A percentile compares a stretch with the other conserved stretches of the same genome.
phyloP scores from a whole-genome alignment of 2,113 vertebrate species.

The Nestor notabilis region DNA sequence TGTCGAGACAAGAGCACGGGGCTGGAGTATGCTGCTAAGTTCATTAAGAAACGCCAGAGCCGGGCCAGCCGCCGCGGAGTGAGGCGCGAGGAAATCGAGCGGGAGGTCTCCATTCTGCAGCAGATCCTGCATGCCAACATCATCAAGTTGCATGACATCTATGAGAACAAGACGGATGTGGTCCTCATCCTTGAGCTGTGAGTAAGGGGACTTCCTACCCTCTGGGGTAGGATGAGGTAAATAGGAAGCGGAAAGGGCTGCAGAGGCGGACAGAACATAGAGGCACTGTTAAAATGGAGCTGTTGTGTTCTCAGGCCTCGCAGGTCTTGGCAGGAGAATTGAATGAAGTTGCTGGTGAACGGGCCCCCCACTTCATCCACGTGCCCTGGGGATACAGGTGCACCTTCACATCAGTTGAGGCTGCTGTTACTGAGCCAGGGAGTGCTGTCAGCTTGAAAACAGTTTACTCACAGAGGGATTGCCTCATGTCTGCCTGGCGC shows the following conservation, averaged over 20 bases:
- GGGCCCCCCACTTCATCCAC: background rate
- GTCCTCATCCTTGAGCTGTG: conserved; percentile 97
- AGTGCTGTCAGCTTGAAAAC: background rate
- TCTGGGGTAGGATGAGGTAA: background rate
- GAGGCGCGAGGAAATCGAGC: conserved; percentile 88
- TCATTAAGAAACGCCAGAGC: conserved; percentile 94
- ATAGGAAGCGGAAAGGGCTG: background rate
- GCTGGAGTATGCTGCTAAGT: conserved; percentile 89
- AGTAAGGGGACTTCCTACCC: conserved; percentile 69
- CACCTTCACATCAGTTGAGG: background rate
- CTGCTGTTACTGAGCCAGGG: background rate
- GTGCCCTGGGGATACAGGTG: background rate
- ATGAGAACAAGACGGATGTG: conserved; percentile 93
- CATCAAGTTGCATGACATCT: conserved; percentile 89
- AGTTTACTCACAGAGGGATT: background rate
- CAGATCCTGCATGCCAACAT: conserved; percentile 89
- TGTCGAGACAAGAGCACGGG: conserved; percentile 87
- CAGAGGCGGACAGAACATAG: background rate
- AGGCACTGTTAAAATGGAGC: background rate
- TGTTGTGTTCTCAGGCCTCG: background rate
- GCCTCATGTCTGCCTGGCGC: background rate
- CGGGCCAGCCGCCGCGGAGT: conserved; percentile 89
- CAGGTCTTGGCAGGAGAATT: background rate
- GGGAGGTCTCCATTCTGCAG: conserved; percentile 92
- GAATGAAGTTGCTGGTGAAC: background rate